A percentile compares a stretch with the other conserved stretches of the same genome.
Evolutionary conservation across 2,113 vertebrate genomes (phyloP).

Genomic region (Oreochromis spilurus): DNA sequence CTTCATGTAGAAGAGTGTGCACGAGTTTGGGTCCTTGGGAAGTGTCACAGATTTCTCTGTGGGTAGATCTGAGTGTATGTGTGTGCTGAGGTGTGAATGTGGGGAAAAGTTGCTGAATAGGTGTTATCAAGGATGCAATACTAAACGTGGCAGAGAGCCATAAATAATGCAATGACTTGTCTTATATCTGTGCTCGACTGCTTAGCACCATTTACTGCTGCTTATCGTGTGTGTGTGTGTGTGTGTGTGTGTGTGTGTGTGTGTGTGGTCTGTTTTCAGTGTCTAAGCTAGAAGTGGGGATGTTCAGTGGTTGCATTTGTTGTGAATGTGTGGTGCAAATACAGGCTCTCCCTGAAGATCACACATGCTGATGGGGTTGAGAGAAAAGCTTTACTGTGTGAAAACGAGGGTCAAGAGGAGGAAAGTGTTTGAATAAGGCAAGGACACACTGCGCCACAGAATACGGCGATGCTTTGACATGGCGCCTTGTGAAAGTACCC

Average conservation of each 20-base stretch:
- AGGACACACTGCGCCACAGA: background rate
- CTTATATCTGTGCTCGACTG: constrained; percentile 55
- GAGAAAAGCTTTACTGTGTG: background rate
- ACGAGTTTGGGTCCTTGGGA: background rate
- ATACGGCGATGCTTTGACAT: background rate
- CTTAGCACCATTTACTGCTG: constrained; percentile 66
- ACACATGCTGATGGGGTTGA: constrained; percentile 2
- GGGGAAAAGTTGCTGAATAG: constrained; percentile 58
- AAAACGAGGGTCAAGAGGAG: constrained; percentile 6
- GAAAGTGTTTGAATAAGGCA: background rate
- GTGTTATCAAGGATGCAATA: constrained; percentile 62
- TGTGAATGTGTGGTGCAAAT: constrained; percentile 29
- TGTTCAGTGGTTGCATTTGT: constrained; percentile 25
- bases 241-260: background rate
- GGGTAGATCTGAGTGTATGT: background rate
- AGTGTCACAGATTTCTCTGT: background rate
- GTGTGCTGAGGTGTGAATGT: constrained; percentile 4
- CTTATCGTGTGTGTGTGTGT: constrained; percentile 27
- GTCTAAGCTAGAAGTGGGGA: background rate
- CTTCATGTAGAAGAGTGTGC: background rate
- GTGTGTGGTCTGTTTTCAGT: constrained; percentile 4
- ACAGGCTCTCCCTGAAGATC: constrained; percentile 3
- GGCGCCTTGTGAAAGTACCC: background rate
- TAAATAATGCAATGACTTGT: constrained; percentile 69
- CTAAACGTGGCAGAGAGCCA: constrained; percentile 45